Base-by-base conservation (phyloP, 2,113 vertebrate genomes). In the Nanger granti region DNA sequence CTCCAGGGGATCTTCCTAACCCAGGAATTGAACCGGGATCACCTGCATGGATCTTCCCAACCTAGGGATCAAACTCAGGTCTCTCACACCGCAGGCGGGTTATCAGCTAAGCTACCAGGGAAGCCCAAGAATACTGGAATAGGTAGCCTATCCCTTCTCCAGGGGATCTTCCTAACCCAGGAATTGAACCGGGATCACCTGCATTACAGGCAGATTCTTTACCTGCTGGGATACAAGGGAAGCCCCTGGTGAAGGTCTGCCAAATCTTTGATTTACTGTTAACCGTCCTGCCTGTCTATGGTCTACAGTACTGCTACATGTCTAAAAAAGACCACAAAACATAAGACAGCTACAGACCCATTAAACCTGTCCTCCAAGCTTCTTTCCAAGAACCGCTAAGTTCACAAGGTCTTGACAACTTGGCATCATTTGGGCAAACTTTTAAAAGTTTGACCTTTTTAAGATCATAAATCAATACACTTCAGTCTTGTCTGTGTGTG, bases 351-450 rank as follows among this genome's bases (percentile, higher is more conserved):
- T 41, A 87, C 10, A 52, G 52, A 69, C 11, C 22, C 52, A 95
- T 49, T 57, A 44, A 90, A 59, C 66, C 52, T 84, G 49, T 84
- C 52, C 37, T 60, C 52, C 22, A 49, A 57, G 41, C 28, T 80
- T 47, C 89, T 12, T 73, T 55, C 41, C 14, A 89, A 90, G 31
- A 41, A 90, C 24, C 5, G 5, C 2, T 55, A 57, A 90, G 31
- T 57, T 89, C 59, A 89, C 14, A 52, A 60, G 20, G 15, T 89
- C 60, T 83, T n/a, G 6, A 69, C 26, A 44, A 94, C 10, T 24
- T 89, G 76, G n/a, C 76, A 89, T 44, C 12, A 94, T 69, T 59
- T 57, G 79, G 93, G 87, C 59, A 66, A 79, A 60, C 59, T 54
- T 82, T 31, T 44, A 4, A 24, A 24, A 91, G 37, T 57, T 44